Evolutionary conservation across 2,888 invertebrate genomes (phyloP).

Genomic region (Epistrophella euchroma): DNA sequence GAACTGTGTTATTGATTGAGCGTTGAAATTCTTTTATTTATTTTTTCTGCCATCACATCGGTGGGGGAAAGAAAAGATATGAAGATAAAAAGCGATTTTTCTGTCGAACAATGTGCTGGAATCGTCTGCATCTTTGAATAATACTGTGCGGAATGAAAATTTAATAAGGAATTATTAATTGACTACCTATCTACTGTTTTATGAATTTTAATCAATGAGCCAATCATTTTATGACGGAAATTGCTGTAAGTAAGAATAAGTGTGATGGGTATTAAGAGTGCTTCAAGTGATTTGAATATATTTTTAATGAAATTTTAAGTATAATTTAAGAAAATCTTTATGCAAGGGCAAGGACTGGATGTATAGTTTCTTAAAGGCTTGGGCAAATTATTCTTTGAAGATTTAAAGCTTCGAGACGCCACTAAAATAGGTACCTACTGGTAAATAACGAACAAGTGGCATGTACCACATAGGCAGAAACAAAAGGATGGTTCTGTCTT

Average conservation of each 20-base stretch:
- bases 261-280: not conserved
- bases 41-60: not conserved
- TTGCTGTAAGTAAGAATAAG: not conserved
- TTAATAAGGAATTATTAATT: slow-evolving; percentile 27
- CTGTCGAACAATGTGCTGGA: slow-evolving; percentile 12
- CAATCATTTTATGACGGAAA: not conserved
- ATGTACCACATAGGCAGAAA: too few relatives aligned
- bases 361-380: not conserved
- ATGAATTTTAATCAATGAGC: slow-evolving; percentile 8
- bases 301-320: not conserved
- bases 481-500: too few relatives aligned
- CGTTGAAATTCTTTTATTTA: slow-evolving; percentile 18
- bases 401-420: not conserved
- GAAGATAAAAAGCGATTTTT: not conserved
- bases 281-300: not conserved
- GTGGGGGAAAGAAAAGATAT: too few relatives aligned
- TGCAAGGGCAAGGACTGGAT: not conserved
- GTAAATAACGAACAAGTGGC: too few relatives aligned
- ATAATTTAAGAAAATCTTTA: not conserved
- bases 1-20: slow-evolving; percentile 34
- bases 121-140: slow-evolving; percentile 1
- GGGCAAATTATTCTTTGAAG: not conserved
- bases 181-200: slow-evolving; percentile 6
- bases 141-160: not conserved
- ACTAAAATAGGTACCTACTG: too few relatives aligned